Evolutionary conservation across 2,888 invertebrate species (phyloP), one percentile per base, ranked within the genome.

Genomic region (Siphlonurus alternatus): DNA sequence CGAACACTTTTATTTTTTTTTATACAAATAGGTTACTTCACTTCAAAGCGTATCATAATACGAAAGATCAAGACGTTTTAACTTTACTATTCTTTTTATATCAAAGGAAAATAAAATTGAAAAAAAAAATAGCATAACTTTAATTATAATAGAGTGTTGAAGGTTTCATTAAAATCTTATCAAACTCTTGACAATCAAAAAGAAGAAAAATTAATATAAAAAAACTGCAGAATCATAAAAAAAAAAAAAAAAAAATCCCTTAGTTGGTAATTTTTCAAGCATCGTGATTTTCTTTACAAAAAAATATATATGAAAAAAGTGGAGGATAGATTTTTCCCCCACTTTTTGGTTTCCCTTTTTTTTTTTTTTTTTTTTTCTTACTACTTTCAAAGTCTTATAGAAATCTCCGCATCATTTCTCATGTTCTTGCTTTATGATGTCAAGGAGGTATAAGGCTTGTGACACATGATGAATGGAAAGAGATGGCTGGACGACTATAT

Each of bases 381-480:
- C 38, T 38, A 38, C 7, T 38, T 38, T 38, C 38, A 38, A 38
- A 38, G 38, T 38, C 38, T 38, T 15, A 38, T 38, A 5, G 38
- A 38, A 38, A 38, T 38, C 38, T 38, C 7, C 15, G 38, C 38
- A 38, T 38, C n/a, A 56, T 56, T 56, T 56, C 56, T 56, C 56
- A 56, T 10, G 56, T n/a, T 56, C 56, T 5, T 22, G n/a, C 56
- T 56, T 56, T 56, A 56, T 56, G 56, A 56, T 56, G 56, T 56
- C 56, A 56, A 56, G 56, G 5, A n/a, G 19, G 56, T n/a, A n/a
- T n/a, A n/a, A n/a, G n/a, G n/a, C n/a, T n/a, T n/a, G 56, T 56
- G 56, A 56, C 56, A 56, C 22, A 56, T 56, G 56, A 56, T 56
- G 56, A 56, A 56, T 56, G 56, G 22, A n/a, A 56, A 22, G 5